Evolutionary conservation across 2,888 invertebrate genomes (phyloP), one percentile per base, ranked within the genome.

Genomic region (Phalangium opilio): DNA sequence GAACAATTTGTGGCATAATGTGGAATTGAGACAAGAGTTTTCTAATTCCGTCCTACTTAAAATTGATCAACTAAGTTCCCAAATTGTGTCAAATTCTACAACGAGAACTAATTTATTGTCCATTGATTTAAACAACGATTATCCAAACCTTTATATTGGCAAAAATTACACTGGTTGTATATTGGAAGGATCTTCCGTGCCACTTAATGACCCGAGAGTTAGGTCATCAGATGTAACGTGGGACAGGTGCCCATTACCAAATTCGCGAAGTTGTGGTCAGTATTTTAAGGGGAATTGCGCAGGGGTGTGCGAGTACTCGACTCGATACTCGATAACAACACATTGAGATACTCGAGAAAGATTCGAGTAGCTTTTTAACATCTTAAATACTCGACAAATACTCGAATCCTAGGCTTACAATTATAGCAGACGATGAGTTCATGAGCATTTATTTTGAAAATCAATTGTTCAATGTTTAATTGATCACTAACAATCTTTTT

Each of bases 131-230:
- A 19, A 33, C 11, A 41, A 49, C 14, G 47, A 51, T 5, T 20
- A 41, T 15, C 53, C 49, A 17, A 49, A 50, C 15, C 69, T 85
- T 58, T 76, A 81, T 55, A 76, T 87, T 52, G 86, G 86, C 42
- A 79, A 79, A 63, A 76, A 78, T 57, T 85, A 83, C 70, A 76
- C 77, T 60, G 87, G 86, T 53, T 87, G 87, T 66, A 73, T 87
- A 51, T 74, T 79, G 58, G 83, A 86, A 70, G 86, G 86, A 1
- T 86, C 86, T n/a, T 81, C 83, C 54, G 73, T 87, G 36, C 77
- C 81, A 60, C 84, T 86, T 66, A 77, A 49, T 36, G 52, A 52
- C 43, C 46, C 53, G 7, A 48, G 41, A 10, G 51, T 55, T 3
- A 42, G 48, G 17, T 53, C 57, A 27, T 44, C 50, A 57, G 79